phyloP scores from a whole-genome alignment of 2,797 vertebrate genomes.

The Gorsachius magnificus region DNA sequence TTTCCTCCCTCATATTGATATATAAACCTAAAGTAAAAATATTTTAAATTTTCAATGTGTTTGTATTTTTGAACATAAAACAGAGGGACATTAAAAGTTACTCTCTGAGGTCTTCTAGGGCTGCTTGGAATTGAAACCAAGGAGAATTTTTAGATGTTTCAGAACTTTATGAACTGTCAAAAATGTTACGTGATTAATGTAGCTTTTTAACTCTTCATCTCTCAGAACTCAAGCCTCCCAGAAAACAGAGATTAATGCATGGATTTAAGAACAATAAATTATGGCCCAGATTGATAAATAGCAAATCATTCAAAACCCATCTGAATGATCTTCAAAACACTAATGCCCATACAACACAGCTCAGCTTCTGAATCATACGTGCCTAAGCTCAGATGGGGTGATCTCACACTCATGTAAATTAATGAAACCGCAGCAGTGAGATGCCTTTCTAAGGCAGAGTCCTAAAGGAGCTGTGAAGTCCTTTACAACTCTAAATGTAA shows the following conservation, averaged over 20 bases:
- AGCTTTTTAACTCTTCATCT: background rate
- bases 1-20: background rate
- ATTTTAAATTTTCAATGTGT: background rate
- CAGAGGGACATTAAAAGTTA: background rate
- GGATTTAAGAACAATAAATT: background rate
- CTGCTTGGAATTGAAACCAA: background rate
- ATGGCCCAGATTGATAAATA: background rate
- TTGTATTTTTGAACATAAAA: background rate
- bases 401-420: background rate
- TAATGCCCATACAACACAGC: fast-evolving
- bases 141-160: background rate
- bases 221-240: background rate
- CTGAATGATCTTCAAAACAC: background rate
- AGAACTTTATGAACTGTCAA: background rate
- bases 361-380: background rate
- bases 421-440: background rate
- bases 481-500: background rate
- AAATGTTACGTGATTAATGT: background rate
- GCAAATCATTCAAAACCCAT: background rate
- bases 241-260: background rate
- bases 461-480: background rate
- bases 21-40: background rate
- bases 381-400: background rate
- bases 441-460: background rate
- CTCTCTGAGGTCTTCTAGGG: background rate